Percentiles rank a stretch among this genome's conserved stretches.
These are phyloP conservation scores for Caenorhabditis sp. DNA, from an alignment of 2,888 invertebrate species.

Conservation along the genomic window DNA sequence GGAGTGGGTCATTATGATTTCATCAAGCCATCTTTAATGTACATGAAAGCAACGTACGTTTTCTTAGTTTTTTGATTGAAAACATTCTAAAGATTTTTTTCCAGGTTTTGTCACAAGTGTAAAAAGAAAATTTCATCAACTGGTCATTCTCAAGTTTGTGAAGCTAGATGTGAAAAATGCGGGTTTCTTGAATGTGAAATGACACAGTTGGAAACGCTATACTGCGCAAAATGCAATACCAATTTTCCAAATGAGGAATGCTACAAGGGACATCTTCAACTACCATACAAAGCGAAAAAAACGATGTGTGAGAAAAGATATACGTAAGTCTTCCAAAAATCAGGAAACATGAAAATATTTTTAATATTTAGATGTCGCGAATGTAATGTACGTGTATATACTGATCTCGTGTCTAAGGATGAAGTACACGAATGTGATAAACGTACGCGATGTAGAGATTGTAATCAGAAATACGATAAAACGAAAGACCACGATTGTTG, in stretches of 20 bases:
- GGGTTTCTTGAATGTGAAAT: constrained; percentile 5
- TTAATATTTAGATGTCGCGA: background rate
- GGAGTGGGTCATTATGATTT: constrained; percentile 6
- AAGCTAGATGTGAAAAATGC: constrained; percentile 4
- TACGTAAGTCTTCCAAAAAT: too few relatives aligned
- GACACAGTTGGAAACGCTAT: background rate
- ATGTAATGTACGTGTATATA: constrained; percentile 2
- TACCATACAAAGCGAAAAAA: background rate
- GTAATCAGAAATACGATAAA: background rate
- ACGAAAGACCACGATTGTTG: background rate
- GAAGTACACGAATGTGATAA: constrained; percentile 10
- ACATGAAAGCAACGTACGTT: constrained; percentile 11
- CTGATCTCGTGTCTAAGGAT: background rate
- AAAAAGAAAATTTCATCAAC: constrained; percentile 4
- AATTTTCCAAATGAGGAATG: constrained; percentile 7
- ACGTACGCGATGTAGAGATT: background rate
- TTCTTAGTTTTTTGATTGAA: background rate
- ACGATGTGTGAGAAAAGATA: constrained; percentile 15
- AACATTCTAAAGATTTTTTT: background rate
- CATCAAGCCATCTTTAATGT: background rate
- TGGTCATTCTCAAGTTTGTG: constrained; percentile 2
- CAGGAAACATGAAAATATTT: too few relatives aligned
- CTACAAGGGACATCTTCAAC: constrained; percentile 3
- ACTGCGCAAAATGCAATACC: background rate
- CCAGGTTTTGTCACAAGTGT: constrained; percentile 4